phyloP scores from a whole-genome alignment of 1,140 invertebrate genomes.

The Orchestia grillus region DNA sequence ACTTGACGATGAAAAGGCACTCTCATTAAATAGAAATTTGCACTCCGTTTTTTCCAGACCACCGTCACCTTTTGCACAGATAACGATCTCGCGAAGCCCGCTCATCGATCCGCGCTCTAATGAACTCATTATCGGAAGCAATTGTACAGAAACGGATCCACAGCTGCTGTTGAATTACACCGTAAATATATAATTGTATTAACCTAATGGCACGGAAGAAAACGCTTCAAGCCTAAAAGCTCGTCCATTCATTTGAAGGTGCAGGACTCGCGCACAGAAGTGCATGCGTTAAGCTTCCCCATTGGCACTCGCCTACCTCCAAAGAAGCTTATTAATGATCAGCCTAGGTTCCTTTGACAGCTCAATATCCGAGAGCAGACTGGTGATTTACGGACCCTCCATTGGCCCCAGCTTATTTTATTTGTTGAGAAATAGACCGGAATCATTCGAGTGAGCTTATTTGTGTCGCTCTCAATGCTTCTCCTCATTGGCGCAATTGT shows the following conservation, averaged over 20 bases:
- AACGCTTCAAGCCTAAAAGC: neutral
- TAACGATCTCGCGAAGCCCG: neutral
- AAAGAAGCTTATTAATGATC: constrained; percentile 51
- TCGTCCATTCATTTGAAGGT: neutral
- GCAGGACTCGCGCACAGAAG: neutral
- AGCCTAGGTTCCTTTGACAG: constrained; percentile 40
- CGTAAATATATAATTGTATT: neutral
- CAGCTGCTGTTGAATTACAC: neutral
- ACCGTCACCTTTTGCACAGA: neutral
- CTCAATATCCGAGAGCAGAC: constrained; percentile 41
- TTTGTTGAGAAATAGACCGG: constrained; percentile 23
- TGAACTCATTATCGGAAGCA: neutral
- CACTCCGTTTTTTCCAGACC: neutral
- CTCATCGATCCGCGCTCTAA: neutral
- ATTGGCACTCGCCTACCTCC: constrained; percentile 14
- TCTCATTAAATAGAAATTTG: neutral
- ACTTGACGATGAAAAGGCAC: neutral
- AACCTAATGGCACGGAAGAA: neutral
- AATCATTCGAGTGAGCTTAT: constrained; percentile 18
- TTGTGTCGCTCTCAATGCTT: neutral
- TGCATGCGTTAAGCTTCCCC: constrained; percentile 9
- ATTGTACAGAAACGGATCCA: neutral
- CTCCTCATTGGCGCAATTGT: constrained; percentile 10
- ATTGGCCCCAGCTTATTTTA: constrained; percentile 26
- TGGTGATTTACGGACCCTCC: constrained; percentile 22